A percentile compares a stretch with the other conserved stretches of the same genome.
Evolutionary conservation across 1,140 invertebrate genomes (phyloP).

Genomic region (Steinernema khuongi): DNA sequence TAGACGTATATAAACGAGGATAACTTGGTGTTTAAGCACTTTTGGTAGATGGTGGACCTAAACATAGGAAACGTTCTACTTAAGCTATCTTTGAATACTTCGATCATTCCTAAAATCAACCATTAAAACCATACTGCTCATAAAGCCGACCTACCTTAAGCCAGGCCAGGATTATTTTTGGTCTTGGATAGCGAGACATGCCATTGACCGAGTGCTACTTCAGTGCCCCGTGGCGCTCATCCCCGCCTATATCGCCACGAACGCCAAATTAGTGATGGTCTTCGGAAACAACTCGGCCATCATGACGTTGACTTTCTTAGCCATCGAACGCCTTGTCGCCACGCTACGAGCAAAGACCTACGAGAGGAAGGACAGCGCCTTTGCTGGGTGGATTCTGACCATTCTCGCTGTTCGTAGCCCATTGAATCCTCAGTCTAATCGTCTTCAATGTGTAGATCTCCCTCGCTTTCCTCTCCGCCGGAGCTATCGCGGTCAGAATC

Average conservation of each 20-base stretch:
- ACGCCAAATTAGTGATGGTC: not conserved
- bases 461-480: not conserved
- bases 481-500: not conserved
- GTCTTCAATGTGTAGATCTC: not conserved
- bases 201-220: too few relatives aligned
- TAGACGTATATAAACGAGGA: too few relatives aligned
- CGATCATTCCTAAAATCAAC: too few relatives aligned
- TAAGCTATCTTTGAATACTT: too few relatives aligned
- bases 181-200: not conserved
- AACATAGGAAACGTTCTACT: too few relatives aligned
- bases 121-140: not conserved
- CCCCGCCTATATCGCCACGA: not conserved
- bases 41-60: too few relatives aligned
- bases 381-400: not conserved
- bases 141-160: not conserved
- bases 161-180: not conserved
- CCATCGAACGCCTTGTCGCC: constrained; percentile 3
- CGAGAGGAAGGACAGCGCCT: not conserved
- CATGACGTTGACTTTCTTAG: not conserved
- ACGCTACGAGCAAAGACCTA: not conserved
- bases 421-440: not conserved
- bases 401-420: not conserved
- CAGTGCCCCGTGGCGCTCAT: not conserved
- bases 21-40: too few relatives aligned
- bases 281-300: not conserved